Percentiles rank a stretch among this genome's conserved stretches.
Evolutionary conservation across 30 jellyfish, hydroid and myxozoan genomes (phyloP).

Genomic region (Mastigias papua): DNA sequence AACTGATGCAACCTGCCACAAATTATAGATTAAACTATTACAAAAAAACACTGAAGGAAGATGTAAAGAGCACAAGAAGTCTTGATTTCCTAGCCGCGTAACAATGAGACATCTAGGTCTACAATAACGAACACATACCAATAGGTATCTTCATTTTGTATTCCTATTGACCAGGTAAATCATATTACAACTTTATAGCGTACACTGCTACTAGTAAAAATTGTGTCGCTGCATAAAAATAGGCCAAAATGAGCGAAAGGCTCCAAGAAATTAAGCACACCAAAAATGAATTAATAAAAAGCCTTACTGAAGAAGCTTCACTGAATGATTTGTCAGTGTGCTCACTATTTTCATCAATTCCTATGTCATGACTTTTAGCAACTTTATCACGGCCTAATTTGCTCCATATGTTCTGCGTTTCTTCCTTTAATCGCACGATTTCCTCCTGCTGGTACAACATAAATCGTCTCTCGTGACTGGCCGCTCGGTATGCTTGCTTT

Average conservation of each 20-base stretch:
- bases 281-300: neutral
- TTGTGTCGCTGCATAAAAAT: too few species aligned
- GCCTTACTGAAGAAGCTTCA: conserved; percentile 70
- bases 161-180: too few species aligned
- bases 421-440: conserved; percentile 74
- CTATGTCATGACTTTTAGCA: conserved; percentile 24
- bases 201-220: too few species aligned
- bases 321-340: conserved; percentile 50
- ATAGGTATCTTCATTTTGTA: too few species aligned
- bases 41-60: too few species aligned
- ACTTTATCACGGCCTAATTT: conserved; percentile 76
- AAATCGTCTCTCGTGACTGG: conserved; percentile 87
- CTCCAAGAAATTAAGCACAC: neutral
- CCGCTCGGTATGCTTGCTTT: conserved; percentile 86
- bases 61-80: too few species aligned
- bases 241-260: neutral
- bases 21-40: neutral
- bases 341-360: conserved; percentile 18
- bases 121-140: too few species aligned
- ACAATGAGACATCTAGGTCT: too few species aligned
- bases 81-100: too few species aligned
- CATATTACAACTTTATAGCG: too few species aligned
- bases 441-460: conserved; percentile 91
- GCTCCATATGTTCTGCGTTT: conserved; percentile 92
- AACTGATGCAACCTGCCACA: conserved; percentile 36